These are phyloP conservation scores for Microdon myrmicae DNA, from an alignment of 2,888 invertebrate species.

Conservation along the genomic window DNA sequence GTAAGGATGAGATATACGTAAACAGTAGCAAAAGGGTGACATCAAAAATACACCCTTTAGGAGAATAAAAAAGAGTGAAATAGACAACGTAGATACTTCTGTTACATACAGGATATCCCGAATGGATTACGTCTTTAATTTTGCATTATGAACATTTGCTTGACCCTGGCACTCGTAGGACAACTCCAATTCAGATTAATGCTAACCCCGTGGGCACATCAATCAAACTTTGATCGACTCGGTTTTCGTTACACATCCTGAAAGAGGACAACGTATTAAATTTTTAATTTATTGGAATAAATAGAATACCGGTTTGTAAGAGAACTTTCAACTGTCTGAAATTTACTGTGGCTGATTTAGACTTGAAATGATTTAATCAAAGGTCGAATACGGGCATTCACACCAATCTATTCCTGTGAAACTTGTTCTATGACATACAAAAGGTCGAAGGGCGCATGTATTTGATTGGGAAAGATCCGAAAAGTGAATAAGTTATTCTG, in stretches of 20 bases:
- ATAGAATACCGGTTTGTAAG: conserved; percentile 10
- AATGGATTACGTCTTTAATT: conserved; percentile 49
- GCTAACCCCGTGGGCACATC: conserved; percentile 36
- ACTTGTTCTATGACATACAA: too few species aligned
- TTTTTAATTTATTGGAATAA: conserved; percentile 12
- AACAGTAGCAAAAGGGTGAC: conserved; percentile 31
- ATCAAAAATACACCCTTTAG: conserved; percentile 40
- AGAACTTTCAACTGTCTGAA: too few species aligned
- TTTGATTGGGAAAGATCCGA: too few species aligned
- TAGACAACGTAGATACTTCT: conserved; percentile 19
- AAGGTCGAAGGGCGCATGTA: too few species aligned
- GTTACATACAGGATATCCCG: conserved; percentile 37
- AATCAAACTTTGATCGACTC: too few species aligned
- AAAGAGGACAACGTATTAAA: conserved; percentile 17
- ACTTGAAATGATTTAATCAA: too few species aligned
- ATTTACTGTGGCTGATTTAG: too few species aligned
- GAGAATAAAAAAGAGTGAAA: conserved; percentile 7
- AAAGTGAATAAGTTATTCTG: too few species aligned
- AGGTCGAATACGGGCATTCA: too few species aligned
- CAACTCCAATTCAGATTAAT: conserved; percentile 42
- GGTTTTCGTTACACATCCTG: background rate
- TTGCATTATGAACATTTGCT: conserved; percentile 32
- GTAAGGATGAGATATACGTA: conserved; percentile 7
- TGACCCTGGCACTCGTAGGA: conserved; percentile 20
- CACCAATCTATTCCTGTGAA: too few species aligned